Base-by-base conservation (phyloP, 2,113 vertebrate species). In the Cyrtonyx montezumae region DNA sequence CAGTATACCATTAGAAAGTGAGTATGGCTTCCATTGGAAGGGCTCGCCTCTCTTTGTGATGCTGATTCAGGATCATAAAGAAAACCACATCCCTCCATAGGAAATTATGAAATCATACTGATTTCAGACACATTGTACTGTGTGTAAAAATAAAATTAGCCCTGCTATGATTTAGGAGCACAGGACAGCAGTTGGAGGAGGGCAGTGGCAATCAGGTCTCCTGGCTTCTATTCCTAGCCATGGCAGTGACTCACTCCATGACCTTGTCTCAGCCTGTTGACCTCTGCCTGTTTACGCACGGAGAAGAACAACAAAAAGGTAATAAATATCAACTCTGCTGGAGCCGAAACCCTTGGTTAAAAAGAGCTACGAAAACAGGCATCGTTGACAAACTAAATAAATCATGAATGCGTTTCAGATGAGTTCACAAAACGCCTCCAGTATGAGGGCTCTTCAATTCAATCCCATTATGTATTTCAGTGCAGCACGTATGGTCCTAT, bases 201-300 rank as follows among this genome's bases (percentile, higher is more conserved):
- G 45, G 74, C 32, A 93, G 55, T 13, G 34, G 87, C 73, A 86
- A 53, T 53, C 56, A 75, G 23, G 91, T 88, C 84, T 81, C 82
- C 76, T 75, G 48, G 71, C 74, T 95, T 95, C 87, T 95, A 96
- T 96, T 96, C 91, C 91, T 80, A 85, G 87, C 68, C 43, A 8
- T 1, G 1, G 53, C 73, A 80, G 40, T 80, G 90, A 96, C 84
- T 92, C 84, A 66, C 4, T 4, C 66, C 70, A 28, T 69, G 92
- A 95, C 85, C 94, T 94, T 90, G 69, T 91, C 65, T 68, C 67
- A 94, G 82, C 75, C 85, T 88, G 65, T 88, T 1, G 79, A 93
- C 85, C 96, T 96, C 94, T 91, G 94, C 65, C 79, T 86, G 66
- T 86, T 94, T 90, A 86, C 36, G 23, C 69, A n/a, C 1, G 21